A percentile compares a stretch with the other conserved stretches of the same genome.
phyloP scores from a whole-genome alignment of 2,797 vertebrate species.

The Sebastes oblongus region DNA sequence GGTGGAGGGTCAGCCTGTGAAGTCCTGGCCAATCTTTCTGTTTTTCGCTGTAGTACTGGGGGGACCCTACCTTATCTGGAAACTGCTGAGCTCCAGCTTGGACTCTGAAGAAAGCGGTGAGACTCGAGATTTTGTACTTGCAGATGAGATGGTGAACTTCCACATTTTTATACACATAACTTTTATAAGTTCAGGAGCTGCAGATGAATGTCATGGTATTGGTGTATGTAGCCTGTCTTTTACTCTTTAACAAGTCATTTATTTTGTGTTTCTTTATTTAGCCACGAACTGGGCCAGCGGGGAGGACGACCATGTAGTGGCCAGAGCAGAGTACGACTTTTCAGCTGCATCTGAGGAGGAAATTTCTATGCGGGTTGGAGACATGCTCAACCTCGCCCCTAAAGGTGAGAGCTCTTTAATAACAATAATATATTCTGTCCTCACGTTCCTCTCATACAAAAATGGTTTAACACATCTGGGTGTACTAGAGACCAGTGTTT shows the following conservation, averaged over 20 bases:
- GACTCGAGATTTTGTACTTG: slow-evolving; percentile 20
- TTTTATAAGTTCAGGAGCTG: too few species aligned
- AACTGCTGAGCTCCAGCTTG: slow-evolving; percentile 87
- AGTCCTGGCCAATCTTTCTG: slow-evolving; percentile 97
- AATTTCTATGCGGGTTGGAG: slow-evolving; percentile 91
- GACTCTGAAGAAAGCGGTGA: slow-evolving; percentile 85
- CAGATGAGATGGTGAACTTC: neutral
- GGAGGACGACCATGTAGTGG: slow-evolving; percentile 95
- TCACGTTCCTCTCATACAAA: neutral
- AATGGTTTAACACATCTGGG: neutral
- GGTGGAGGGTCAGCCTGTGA: slow-evolving; percentile 78
- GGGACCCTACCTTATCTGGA: slow-evolving; percentile 98
- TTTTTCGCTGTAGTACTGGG: slow-evolving; percentile 96
- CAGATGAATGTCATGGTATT: neutral
- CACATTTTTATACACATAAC: neutral
- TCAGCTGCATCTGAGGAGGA: slow-evolving; percentile 92
- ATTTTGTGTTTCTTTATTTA: slow-evolving; percentile 34
- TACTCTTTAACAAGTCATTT: neutral
- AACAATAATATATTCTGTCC: neutral
- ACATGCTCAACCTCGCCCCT: slow-evolving; percentile 94
- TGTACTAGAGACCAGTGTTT: neutral
- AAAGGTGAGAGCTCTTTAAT: slow-evolving; percentile 84
- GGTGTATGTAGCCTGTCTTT: neutral
- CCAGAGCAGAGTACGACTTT: slow-evolving; percentile 95
- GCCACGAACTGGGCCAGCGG: slow-evolving; percentile 91